A percentile compares a stretch with the other conserved stretches of the same genome.
Conservation (phyloP, 2,113 vertebrate genomes). For the Callocephalon fimbriatum region DNA sequence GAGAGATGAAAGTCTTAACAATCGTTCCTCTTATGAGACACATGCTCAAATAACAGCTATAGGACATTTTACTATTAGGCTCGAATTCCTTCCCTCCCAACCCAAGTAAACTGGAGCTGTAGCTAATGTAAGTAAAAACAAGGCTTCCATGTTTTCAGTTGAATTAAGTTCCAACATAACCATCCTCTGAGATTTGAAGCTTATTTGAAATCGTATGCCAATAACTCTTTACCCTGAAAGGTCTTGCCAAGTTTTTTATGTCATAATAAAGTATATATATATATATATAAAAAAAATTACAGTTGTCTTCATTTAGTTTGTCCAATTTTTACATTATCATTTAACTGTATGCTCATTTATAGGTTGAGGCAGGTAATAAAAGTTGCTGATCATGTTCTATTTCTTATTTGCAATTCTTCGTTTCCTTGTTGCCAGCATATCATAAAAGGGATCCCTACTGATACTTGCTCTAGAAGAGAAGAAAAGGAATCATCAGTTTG, state of each 20-base stretch:
- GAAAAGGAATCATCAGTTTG: neutral
- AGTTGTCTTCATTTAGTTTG: neutral
- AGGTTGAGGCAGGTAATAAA: neutral
- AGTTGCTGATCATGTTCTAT: conserved; percentile 62
- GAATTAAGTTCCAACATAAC: neutral
- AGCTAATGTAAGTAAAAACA: neutral
- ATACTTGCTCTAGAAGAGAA: conserved; percentile 90
- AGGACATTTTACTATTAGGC: neutral
- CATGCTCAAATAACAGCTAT: neutral
- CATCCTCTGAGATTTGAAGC: neutral
- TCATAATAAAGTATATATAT: neutral
- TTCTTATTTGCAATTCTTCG: conserved; percentile 96
- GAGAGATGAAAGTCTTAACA: neutral
- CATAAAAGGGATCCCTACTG: conserved; percentile 97
- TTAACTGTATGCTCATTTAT: neutral
- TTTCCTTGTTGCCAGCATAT: conserved; percentile 98
- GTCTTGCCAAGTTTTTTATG: neutral
- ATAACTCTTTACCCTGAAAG: neutral
- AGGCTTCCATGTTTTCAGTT: neutral
- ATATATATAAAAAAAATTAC: neutral
- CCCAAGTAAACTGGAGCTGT: neutral
- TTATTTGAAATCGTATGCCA: neutral
- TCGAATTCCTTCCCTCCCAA: neutral
- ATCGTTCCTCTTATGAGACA: neutral
- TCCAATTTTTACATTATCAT: neutral